These are phyloP conservation scores for Cheirogaleus medius DNA, from an alignment of 2,113 vertebrate species.

Conservation along the genomic window DNA sequence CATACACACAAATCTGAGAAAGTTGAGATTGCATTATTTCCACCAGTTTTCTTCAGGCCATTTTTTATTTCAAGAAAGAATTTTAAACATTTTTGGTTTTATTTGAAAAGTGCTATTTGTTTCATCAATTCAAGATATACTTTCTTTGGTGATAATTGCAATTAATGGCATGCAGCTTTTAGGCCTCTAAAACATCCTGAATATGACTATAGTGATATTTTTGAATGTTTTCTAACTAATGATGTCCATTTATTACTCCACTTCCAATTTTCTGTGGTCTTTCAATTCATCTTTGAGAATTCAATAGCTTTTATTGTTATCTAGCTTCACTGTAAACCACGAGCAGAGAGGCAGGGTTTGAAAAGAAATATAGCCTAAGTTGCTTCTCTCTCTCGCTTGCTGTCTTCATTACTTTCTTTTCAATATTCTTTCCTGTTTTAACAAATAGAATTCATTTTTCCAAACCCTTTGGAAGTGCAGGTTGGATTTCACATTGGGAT, in stretches of 20 bases:
- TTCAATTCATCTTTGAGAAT: background rate
- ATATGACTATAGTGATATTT: background rate
- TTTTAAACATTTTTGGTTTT: background rate
- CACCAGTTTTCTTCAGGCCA: background rate
- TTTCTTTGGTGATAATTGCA: background rate
- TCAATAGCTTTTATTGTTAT: background rate
- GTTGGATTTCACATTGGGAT: background rate
- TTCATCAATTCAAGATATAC: background rate
- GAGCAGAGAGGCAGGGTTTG: background rate
- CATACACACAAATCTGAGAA: background rate
- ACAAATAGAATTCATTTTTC: background rate
- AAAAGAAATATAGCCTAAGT: background rate
- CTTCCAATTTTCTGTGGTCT: background rate
- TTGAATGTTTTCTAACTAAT: background rate
- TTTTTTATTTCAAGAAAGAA: background rate
- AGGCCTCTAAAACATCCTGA: background rate
- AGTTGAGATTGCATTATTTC: background rate
- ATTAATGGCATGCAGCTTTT: background rate
- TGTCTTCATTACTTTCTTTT: background rate
- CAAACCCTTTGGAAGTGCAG: background rate
- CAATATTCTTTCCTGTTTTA: background rate
- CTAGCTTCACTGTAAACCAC: background rate
- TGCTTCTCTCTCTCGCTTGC: background rate
- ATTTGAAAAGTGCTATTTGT: background rate
- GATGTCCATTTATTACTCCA: background rate